These are phyloP conservation scores for Seira musarum DNA, from an alignment of 2,888 invertebrate genomes.

Conservation along the genomic window DNA sequence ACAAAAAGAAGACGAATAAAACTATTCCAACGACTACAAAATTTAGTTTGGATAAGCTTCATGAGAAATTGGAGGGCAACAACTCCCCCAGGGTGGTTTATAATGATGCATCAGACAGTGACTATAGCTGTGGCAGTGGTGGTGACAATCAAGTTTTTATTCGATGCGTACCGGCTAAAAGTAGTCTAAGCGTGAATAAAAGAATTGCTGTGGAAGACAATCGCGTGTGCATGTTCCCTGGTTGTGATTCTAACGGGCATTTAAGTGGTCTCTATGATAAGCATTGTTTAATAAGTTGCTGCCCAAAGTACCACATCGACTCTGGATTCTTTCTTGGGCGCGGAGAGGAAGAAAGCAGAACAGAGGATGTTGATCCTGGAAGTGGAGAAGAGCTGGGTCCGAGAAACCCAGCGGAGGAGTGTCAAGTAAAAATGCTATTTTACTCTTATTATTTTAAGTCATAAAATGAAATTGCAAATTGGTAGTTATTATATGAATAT, in stretches of 20 bases:
- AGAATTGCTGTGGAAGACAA: constrained; percentile 62
- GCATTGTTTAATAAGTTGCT: constrained; percentile 93
- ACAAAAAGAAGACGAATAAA: constrained; percentile 63
- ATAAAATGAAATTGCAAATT: too few relatives aligned
- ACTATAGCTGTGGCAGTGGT: constrained; percentile 57
- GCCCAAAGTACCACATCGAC: constrained; percentile 85
- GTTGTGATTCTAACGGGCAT: constrained; percentile 90
- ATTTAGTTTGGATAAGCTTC: constrained; percentile 63
- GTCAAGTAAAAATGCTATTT: constrained; percentile 36
- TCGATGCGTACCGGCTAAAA: constrained; percentile 67
- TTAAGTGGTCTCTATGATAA: constrained; percentile 84
- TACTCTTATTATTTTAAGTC: too few relatives aligned
- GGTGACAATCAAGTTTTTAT: constrained; percentile 59
- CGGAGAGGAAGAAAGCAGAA: constrained; percentile 75
- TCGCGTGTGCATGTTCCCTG: constrained; percentile 76
- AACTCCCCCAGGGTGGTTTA: constrained; percentile 49
- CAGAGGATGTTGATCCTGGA: constrained; percentile 51
- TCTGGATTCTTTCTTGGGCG: constrained; percentile 82
- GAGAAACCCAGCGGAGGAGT: constrained; percentile 48
- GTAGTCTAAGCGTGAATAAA: constrained; percentile 56
- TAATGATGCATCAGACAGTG: constrained; percentile 56
- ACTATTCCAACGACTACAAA: constrained; percentile 69
- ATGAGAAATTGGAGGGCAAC: constrained; percentile 52
- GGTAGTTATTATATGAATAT: too few relatives aligned
- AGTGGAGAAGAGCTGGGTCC: constrained; percentile 52